These are phyloP conservation scores for Heteromurus nitidus DNA, from an alignment of 2,888 invertebrate genomes.

Conservation along the genomic window DNA sequence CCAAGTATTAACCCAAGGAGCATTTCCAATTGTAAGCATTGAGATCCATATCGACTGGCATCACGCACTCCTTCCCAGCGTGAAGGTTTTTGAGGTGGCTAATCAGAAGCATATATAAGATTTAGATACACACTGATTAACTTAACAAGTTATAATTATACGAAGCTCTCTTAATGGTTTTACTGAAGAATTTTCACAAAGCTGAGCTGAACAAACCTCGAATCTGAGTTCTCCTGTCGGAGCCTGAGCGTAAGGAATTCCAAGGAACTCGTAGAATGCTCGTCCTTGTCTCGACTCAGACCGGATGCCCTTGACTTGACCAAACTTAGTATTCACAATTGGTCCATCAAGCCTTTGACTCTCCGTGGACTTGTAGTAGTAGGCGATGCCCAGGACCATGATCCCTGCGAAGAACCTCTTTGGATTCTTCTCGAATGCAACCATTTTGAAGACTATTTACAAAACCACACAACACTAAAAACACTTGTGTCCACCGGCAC, in stretches of 20 bases:
- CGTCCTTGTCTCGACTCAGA: constrained; percentile 55
- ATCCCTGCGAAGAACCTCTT: constrained; percentile 45
- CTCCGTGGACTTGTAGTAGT: constrained; percentile 57
- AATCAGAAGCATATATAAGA: background rate
- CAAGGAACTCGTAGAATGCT: constrained; percentile 46
- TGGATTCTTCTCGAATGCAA: constrained; percentile 21
- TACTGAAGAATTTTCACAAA: background rate
- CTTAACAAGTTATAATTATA: background rate
- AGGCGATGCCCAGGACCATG: constrained; percentile 60
- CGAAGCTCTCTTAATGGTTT: background rate
- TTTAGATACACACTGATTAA: background rate
- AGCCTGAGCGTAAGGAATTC: constrained; percentile 47
- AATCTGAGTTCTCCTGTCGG: constrained; percentile 35
- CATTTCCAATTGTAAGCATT: constrained; percentile 68
- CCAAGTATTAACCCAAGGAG: constrained; percentile 60
- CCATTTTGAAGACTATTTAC: constrained; percentile 13
- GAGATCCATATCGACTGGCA: constrained; percentile 64
- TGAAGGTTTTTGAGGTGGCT: constrained; percentile 57
- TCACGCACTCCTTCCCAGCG: constrained; percentile 68
- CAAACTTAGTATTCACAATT: constrained; percentile 48
- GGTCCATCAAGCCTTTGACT: constrained; percentile 59
- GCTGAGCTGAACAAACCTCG: constrained; percentile 25
- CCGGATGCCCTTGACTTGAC: constrained; percentile 52
- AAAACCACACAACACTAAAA: background rate
- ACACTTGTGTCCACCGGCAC: background rate